Base-by-base conservation (phyloP, 1,140 invertebrate genomes). In the Lepidostoma basale region DNA sequence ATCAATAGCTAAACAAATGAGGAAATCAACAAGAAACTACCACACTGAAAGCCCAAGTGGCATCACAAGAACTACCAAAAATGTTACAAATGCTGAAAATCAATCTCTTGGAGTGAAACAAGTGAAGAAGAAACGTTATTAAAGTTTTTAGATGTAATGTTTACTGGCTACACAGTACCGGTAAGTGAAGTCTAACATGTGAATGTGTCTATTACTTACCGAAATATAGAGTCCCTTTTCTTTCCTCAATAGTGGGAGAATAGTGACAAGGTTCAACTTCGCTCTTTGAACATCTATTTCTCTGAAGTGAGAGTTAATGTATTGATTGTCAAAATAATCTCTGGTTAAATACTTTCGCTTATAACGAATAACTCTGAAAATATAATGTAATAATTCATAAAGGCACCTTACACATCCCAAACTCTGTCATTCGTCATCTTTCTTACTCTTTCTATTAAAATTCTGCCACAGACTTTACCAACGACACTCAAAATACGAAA, bases 261-360 rank as follows among this genome's bases (percentile, higher is more conserved):
- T 84, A 0, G 87, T 86, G 33, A 88, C 86, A 68, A 85, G 84
- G 1, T 86, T 85, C 30, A 86, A 79, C 12, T 82, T 77, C 2
- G 82, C 78, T 65, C 91, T 85, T 63, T 86, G 81, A n/a, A 87
- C 72, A 75, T 95, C 91, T 16, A 94, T 87, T 8, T 88, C 81
- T 1, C 84, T 76, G 18, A 94, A 83, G 40, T 91, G 84, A 22
- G 85, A 77, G 0, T 88, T 91, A 2, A 96, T 81, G 74, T 91
- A 95, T 8, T 81, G 77, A 76, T 95, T 95, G 72, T 92, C 89
- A 73, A 87, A 94, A 10, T 85, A 81, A n/a, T 90, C 88, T 70
- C 82, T 86, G 0, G 85, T 88, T 69, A 93, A 75, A 79, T 88
- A 95, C 75, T 88, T 90, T 42, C 86, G 79, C 44, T 90, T 86